These are phyloP conservation scores for Crotalus tigris DNA, from an alignment of 2,113 vertebrate species.

Conservation along the genomic window DNA sequence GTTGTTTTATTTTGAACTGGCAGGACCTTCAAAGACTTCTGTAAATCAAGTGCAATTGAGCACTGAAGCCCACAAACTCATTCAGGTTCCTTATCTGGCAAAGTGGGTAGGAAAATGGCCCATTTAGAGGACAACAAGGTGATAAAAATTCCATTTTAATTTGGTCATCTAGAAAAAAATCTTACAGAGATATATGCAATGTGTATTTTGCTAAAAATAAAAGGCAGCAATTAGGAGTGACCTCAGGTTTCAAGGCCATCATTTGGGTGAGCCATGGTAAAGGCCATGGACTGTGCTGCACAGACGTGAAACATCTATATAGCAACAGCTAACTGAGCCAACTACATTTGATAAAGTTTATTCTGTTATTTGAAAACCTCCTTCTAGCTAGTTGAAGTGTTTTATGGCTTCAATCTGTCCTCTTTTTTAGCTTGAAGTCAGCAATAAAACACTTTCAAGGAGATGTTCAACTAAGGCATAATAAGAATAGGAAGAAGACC, in stretches of 20 bases:
- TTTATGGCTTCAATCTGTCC: neutral
- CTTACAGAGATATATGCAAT: neutral
- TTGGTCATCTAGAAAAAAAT: neutral
- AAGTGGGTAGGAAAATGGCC: neutral
- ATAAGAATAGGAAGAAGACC: neutral
- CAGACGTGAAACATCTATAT: neutral
- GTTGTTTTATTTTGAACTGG: neutral
- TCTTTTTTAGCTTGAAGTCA: neutral
- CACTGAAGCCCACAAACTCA: neutral
- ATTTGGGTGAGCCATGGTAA: neutral
- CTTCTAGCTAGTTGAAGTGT: neutral
- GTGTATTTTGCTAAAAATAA: neutral
- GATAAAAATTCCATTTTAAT: neutral
- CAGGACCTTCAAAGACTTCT: neutral
- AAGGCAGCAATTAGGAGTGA: neutral
- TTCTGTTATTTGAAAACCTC: neutral
- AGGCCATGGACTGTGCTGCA: neutral
- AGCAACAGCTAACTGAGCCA: neutral
- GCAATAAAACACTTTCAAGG: neutral
- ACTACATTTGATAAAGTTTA: neutral
- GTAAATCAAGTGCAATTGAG: neutral
- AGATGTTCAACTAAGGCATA: neutral
- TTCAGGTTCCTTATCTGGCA: neutral
- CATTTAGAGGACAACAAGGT: neutral
- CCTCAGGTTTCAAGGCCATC: neutral